Evolutionary conservation across 1,140 invertebrate species (phyloP).

Genomic region (Camponotus floridanus): DNA sequence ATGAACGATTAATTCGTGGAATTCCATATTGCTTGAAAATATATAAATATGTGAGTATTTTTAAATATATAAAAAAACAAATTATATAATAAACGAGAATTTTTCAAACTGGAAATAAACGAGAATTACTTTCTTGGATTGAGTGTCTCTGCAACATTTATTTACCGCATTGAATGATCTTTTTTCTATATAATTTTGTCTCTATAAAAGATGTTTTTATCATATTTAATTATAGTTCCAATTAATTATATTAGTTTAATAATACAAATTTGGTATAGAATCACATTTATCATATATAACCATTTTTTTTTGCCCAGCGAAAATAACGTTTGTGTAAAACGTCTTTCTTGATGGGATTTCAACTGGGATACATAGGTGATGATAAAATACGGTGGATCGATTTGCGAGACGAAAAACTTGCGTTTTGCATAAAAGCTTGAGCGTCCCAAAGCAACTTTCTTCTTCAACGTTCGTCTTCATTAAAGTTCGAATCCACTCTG

Average conservation of each 20-base stretch:
- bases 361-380: constrained; percentile 2
- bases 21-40: not conserved
- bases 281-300: not conserved
- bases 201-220: not conserved
- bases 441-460: constrained; percentile 36
- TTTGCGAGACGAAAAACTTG: constrained; percentile 32
- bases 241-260: not conserved
- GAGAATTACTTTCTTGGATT: too few species aligned
- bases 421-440: constrained; percentile 44
- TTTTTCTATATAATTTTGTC: too few species aligned
- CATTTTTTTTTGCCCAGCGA: not conserved
- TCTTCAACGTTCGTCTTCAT: constrained; percentile 53
- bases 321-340: not conserved
- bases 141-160: too few species aligned
- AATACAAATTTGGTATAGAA: not conserved
- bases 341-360: not conserved
- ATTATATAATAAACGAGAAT: too few species aligned
- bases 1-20: not conserved
- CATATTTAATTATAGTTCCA: not conserved
- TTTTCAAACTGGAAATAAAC: too few species aligned
- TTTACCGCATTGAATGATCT: too few species aligned
- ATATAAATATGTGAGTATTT: not conserved
- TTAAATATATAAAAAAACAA: not conserved
- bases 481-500: constrained; percentile 45
- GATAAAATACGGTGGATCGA: constrained; percentile 27